Base-by-base conservation (phyloP, 2,888 invertebrate species). In the Craniophora ligustri region DNA sequence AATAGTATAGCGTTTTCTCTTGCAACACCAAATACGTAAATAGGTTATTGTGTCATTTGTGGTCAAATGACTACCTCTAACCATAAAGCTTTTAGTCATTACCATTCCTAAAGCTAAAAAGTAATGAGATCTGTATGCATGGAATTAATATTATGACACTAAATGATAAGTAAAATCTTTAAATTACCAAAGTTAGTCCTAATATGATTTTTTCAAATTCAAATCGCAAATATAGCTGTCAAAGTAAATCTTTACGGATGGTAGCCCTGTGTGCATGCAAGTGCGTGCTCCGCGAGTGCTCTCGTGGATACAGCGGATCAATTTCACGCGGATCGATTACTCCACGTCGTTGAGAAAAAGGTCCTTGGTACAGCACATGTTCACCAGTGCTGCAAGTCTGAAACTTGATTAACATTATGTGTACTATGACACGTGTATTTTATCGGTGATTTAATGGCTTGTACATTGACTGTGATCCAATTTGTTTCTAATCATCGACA, bases 311-410 rank as follows among this genome's bases (percentile, higher is more conserved):
- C 78, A 77, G 73, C 67, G 85, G 87, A 89, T 91, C 87, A 84
- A 84, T 90, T 90, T 87, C 88, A 86, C 76, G 68, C 76, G 73
- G 87, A 87, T 90, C 91, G 88, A 89, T 91, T 91, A 86, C 89
- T 86, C 81, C 82, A 81, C 81, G 81, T 82, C 79, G 75, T 75
- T 74, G 57, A 71, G 72, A 69, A 64, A 67, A 73, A 69, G 68
- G 70, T 67, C 69, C 67, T 70, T 64, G 64, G 64, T 54, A 64
- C 64, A 64, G 60, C 60, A 36, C 39, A 64, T 64, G 47, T 47
- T 54, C 44, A 45, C 15, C 54, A 64, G 59, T 64, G 19, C 32
- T 54, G 45, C 59, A 64, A 59, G 36, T 64, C 30, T 54, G 45
- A 54, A 64, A 64, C 40, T 64, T 26, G 13, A 31, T 13, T 13